Conservation (phyloP, 1,140 invertebrate species). For the Pseudomyrmex cubaensis region DNA sequence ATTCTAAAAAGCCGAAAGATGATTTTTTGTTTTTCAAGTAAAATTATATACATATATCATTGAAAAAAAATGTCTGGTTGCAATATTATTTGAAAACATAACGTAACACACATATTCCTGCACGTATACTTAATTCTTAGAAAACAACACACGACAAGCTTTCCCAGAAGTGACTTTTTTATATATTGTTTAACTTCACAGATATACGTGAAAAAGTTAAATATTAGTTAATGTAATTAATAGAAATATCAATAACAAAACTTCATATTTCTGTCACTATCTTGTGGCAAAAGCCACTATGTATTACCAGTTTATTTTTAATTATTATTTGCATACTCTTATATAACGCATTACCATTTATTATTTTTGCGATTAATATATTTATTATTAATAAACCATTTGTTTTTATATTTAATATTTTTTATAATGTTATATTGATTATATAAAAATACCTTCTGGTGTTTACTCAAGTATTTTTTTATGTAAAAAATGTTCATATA, state of each 20-base stretch:
- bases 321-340: background rate
- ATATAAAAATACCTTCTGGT: background rate
- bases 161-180: too few species aligned
- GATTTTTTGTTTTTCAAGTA: too few species aligned
- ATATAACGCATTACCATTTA: constrained; percentile 33
- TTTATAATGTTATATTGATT: constrained; percentile 20
- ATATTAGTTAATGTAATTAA: too few species aligned
- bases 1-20: too few species aligned
- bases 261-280: constrained; percentile 24
- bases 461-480: background rate
- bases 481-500: constrained; percentile 17
- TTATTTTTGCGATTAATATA: background rate
- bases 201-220: too few species aligned
- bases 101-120: too few species aligned
- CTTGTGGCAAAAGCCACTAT: background rate
- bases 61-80: too few species aligned
- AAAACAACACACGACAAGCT: too few species aligned
- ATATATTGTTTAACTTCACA: too few species aligned
- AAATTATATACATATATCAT: too few species aligned
- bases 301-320: constrained; percentile 1
- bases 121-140: too few species aligned
- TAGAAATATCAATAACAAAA: background rate
- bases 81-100: too few species aligned
- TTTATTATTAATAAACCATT: constrained; percentile 40
- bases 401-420: constrained; percentile 12